These are phyloP conservation scores for Chrysomela aeneicollis DNA, from an alignment of 2,888 invertebrate genomes.

Conservation along the genomic window DNA sequence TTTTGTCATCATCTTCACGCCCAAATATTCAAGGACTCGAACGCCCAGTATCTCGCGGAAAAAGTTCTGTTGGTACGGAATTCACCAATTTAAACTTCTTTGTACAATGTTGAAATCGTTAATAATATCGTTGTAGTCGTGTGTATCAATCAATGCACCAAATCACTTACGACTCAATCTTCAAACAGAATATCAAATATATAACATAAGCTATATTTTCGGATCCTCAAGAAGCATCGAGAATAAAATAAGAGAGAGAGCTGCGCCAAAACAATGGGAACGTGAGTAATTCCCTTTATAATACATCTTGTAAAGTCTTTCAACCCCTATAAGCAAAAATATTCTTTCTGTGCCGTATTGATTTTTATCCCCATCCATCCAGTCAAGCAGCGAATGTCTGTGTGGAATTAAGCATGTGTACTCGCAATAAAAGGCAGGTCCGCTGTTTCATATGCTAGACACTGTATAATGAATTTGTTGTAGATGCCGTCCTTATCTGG, in stretches of 20 bases:
- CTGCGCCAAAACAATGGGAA: constrained; percentile 30
- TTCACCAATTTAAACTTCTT: no score
- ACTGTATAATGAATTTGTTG: constrained; percentile 62
- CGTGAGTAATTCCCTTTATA: constrained; percentile 49
- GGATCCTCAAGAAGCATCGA: neutral
- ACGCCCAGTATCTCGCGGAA: no score
- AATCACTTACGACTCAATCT: no score
- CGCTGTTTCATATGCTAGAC: constrained; percentile 61
- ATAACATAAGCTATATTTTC: neutral
- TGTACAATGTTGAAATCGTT: no score
- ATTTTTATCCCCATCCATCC: constrained; percentile 60
- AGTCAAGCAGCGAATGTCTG: constrained; percentile 58
- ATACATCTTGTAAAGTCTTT: constrained; percentile 52
- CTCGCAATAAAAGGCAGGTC: constrained; percentile 59
- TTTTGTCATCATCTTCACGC: no score
- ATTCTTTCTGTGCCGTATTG: constrained; percentile 62
- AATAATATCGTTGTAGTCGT: no score
- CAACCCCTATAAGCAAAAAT: constrained; percentile 61
- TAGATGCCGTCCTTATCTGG: constrained; percentile 48
- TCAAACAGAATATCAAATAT: neutral
- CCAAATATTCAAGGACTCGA: no score
- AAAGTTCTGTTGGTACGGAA: no score
- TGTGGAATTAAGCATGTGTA: constrained; percentile 60
- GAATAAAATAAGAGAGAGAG: constrained; percentile 20
- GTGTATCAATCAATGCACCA: no score